Base-by-base conservation (phyloP, 2,797 vertebrate genomes). In the Tachyglossus aculeatus region DNA sequence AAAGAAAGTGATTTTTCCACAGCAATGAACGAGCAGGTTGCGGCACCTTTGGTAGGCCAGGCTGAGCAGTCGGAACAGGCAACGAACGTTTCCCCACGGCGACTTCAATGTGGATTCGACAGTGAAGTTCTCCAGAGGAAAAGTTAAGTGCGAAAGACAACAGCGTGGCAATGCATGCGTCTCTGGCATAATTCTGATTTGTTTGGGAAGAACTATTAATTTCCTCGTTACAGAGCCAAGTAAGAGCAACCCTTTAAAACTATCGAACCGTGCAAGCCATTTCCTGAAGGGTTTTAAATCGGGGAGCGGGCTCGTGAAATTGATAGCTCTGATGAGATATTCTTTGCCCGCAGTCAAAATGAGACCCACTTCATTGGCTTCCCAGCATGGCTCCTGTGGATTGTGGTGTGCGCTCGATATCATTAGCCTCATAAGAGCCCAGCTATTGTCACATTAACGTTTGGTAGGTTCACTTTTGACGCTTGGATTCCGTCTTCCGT, bases 161-260 rank as follows among this genome's bases (percentile, higher is more conserved):
- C 74, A 83, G 80, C 91, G 88, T 86, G 92, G 91, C 94, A 94
- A 93, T 89, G 89, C 90, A 91, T 76, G 83, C 88, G 91, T 88
- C 84, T 89, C 91, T 90, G 91, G 90, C 90, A 92, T 94, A 93
- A 94, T 95, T 95, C 92, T 91, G 94, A 95, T 97, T 95, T 95
- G 94, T 95, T 95, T 95, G 93, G 94, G 93, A 93, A 93, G 92
- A 95, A 94, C 92, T 91, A 95, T 97, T 96, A 95, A 97, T 96
- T 96, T 96, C 88, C 92, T 94, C 92, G 93, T 96, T 96, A 95
- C 89, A 90, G 93, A 94, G 88, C 92, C 92, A 92, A 94, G 92
- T 92, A 92, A 95, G 92, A 96, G 90, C 93, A 91, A 93, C 92
- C 93, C 93, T 94, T 94, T 94, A 94, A 96, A 95, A 90, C 83